Percentiles rank a stretch among this genome's conserved stretches.
These are phyloP conservation scores for Oophaga sylvatica DNA, from an alignment of 2,797 vertebrate genomes.

Conservation along the genomic window DNA sequence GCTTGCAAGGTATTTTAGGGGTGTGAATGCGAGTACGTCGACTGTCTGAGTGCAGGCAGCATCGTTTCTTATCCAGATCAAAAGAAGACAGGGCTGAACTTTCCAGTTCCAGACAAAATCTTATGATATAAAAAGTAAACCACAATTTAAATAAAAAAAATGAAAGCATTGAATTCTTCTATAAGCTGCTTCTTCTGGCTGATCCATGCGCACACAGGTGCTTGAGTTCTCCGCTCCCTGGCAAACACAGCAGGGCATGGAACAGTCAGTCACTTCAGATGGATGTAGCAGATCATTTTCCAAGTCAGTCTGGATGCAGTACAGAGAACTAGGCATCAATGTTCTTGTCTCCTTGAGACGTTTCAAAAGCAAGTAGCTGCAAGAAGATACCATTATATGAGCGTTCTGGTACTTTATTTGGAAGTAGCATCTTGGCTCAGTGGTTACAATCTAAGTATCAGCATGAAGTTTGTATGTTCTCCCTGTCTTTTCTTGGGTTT, in stretches of 20 bases:
- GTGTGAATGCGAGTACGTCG: not conserved
- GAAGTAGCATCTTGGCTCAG: too few species aligned
- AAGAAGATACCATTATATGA: not conserved
- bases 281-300: conserved; percentile 69
- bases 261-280: conserved; percentile 67
- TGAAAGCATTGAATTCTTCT: conserved; percentile 27
- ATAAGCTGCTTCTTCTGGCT: conserved; percentile 15
- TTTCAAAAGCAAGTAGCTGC: conserved; percentile 62
- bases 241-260: conserved; percentile 64
- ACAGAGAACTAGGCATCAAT: conserved; percentile 69
- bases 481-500: too few species aligned
- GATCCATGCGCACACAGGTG: not conserved
- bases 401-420: not conserved
- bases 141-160: conserved; percentile 30
- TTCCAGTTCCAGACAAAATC: conserved; percentile 32
- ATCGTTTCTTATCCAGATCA: conserved; percentile 2
- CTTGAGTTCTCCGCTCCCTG: conserved; percentile 65
- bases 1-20: conserved; percentile 4
- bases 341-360: conserved; percentile 52
- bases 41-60: conserved; percentile 12
- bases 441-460: too few species aligned
- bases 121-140: conserved; percentile 14
- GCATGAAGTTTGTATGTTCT: too few species aligned
- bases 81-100: conserved; percentile 16
- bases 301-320: conserved; percentile 66